Conservation (phyloP, 2,888 invertebrate genomes). For the Megalurothrips usitatus region DNA sequence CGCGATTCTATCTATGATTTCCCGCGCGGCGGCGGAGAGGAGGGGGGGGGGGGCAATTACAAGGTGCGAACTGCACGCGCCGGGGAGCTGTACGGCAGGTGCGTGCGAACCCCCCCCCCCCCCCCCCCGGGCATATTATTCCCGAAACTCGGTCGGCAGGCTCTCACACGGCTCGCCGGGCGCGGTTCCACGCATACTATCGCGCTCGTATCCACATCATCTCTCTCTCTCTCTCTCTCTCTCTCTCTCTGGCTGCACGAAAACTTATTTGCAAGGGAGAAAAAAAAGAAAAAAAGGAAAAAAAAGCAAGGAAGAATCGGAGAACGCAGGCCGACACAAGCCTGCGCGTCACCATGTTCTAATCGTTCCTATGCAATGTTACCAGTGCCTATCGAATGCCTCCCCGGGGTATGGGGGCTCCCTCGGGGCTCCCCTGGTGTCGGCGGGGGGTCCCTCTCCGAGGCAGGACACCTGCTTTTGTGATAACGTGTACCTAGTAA, state of each 20-base stretch:
- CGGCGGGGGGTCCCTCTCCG: neutral
- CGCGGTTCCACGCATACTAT: no score
- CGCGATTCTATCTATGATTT: no score
- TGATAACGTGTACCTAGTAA: neutral
- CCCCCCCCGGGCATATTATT: neutral
- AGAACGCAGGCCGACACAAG: neutral
- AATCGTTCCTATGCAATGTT: constrained; percentile 19
- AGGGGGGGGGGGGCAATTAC: neutral
- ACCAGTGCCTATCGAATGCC: constrained; percentile 8
- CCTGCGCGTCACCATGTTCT: neutral
- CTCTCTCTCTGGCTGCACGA: no score
- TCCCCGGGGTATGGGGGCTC: neutral
- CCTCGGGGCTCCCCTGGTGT: neutral
- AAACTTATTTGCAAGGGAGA: no score
- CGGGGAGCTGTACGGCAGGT: no score
- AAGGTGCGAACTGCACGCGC: no score
- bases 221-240: no score
- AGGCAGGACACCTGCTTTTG: constrained; percentile 15
- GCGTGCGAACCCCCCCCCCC: neutral
- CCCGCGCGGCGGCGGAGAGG: neutral
- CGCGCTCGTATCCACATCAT: no score
- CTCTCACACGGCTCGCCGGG: no score
- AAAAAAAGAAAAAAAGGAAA: no score
- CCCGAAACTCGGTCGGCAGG: no score
- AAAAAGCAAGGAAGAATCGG: no score